A percentile compares a stretch with the other conserved stretches of the same genome.
Conservation (phyloP, 2,113 vertebrate genomes). For the Hemicordylus capensis region DNA sequence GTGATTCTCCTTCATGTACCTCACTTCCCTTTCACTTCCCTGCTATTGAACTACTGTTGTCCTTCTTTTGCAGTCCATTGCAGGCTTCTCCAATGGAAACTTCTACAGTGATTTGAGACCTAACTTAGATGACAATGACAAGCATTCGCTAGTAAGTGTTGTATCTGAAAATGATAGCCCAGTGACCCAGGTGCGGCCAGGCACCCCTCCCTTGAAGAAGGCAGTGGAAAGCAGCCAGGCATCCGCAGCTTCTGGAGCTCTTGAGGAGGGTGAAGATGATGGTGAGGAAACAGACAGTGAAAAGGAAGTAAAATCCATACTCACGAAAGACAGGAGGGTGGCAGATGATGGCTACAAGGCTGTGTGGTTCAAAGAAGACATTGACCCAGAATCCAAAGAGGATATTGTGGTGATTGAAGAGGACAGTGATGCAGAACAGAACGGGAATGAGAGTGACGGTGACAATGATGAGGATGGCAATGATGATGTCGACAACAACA, state of each 20-base stretch:
- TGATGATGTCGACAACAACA: slow-evolving; percentile 55
- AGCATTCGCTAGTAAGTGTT: not conserved
- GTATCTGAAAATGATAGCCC: too few relatives aligned
- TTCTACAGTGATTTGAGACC: slow-evolving; percentile 71
- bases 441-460: slow-evolving; percentile 64
- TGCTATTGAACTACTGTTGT: slow-evolving; percentile 21
- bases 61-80: slow-evolving; percentile 13
- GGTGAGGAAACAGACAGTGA: slow-evolving; percentile 55
- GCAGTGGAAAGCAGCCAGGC: slow-evolving; percentile 56
- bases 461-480: slow-evolving; percentile 57
- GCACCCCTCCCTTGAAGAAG: slow-evolving; percentile 49
- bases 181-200: too few relatives aligned
- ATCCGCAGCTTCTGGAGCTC: not conserved
- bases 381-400: slow-evolving; percentile 64
- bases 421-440: slow-evolving; percentile 69
- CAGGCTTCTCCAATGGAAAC: slow-evolving; percentile 73
- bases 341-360: slow-evolving; percentile 79
- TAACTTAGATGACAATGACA: not conserved
- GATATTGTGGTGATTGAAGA: slow-evolving; percentile 83
- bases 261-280: not conserved
- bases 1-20: not conserved
- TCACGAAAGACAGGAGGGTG: slow-evolving; percentile 72
- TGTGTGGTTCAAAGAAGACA: slow-evolving; percentile 85
- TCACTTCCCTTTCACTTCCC: not conserved
- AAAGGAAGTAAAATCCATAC: slow-evolving; percentile 73